Evolutionary conservation across 1,140 invertebrate species (phyloP), one percentile per base, ranked within the genome.

Genomic region (Marisa cornuarietis): DNA sequence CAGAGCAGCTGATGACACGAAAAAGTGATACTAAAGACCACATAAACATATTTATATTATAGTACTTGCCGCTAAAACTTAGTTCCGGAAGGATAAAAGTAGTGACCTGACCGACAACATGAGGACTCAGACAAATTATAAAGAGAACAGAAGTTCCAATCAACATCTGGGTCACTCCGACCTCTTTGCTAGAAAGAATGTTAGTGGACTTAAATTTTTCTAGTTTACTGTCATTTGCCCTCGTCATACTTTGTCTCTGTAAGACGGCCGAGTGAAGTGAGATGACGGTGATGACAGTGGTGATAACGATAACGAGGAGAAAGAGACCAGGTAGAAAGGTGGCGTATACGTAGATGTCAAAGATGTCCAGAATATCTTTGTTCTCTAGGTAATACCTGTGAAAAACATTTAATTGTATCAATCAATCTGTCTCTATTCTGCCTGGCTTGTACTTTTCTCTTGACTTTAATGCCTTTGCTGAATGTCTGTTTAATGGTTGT

Each of bases 21-120:
- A 79, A 65, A 54, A 61, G 14, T 26, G 61, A 51, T 24, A 71
- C 61, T 61, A 69, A 42, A 31, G 54, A 31, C 78, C 78, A 79
- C 54, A 74, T 61, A 14, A 79, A 71, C 13, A 61, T 63, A 49
- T 54, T 74, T 24, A 65, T 58, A 71, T 79, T 79, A 61, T 72
- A 51, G 69, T 79, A 73, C 18, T 54, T 49, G n/a, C 78, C 78
- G 78, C 73, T 71, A 24, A 73, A 72, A 71, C 49, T 73, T 24
- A 79, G 71, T 26, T 79, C 78, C 18, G 31, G 18, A 20, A 79
- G 71, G 6, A 79, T 49, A 58, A 66, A 66, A 7, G 71, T 79
- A 61, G 71, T 54, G 18, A 79, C 26, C 62, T 79, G 71, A 51
- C 42, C 18, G 0, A 49, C 71, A 8, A 51, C 18, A 26, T 72